phyloP scores from a whole-genome alignment of 1,140 invertebrate species.

The Araneus ventricosus region DNA sequence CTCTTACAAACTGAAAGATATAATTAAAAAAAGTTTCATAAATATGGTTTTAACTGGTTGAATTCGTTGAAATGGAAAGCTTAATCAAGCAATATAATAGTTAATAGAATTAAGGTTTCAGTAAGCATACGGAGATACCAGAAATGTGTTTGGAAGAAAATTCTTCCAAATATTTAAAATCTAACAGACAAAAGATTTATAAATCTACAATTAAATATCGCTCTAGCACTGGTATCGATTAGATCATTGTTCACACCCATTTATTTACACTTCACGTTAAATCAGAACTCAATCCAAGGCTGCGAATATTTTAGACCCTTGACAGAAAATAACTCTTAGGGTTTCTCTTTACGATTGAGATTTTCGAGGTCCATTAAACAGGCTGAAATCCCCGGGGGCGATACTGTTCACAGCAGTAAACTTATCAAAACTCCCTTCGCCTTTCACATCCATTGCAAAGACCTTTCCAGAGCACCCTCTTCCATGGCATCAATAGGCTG shows the following conservation, averaged over 20 bases:
- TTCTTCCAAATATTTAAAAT: too few species aligned
- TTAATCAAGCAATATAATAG: too few species aligned
- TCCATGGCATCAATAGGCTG: neutral
- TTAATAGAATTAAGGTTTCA: too few species aligned
- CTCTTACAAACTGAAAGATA: too few species aligned
- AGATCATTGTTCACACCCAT: neutral
- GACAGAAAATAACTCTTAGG: conserved; percentile 10
- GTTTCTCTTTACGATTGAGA: conserved; percentile 2
- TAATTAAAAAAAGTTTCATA: too few species aligned
- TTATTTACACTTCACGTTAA: neutral
- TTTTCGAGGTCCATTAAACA: conserved; percentile 32
- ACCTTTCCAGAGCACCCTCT: neutral
- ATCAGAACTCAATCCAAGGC: neutral
- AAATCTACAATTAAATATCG: neutral
- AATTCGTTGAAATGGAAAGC: too few species aligned
- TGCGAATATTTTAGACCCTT: neutral
- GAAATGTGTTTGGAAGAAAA: too few species aligned
- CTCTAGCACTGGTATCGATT: too few species aligned
- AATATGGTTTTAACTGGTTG: too few species aligned
- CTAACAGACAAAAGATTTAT: neutral
- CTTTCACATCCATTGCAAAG: neutral
- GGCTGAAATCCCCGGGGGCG: neutral
- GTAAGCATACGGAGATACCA: too few species aligned
- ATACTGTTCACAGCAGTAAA: neutral
- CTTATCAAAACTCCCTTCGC: conserved; percentile 20